A percentile compares a stretch with the other conserved stretches of the same genome.
Conservation (phyloP, 1,140 invertebrate genomes). For the Drosophila sproati region DNA sequence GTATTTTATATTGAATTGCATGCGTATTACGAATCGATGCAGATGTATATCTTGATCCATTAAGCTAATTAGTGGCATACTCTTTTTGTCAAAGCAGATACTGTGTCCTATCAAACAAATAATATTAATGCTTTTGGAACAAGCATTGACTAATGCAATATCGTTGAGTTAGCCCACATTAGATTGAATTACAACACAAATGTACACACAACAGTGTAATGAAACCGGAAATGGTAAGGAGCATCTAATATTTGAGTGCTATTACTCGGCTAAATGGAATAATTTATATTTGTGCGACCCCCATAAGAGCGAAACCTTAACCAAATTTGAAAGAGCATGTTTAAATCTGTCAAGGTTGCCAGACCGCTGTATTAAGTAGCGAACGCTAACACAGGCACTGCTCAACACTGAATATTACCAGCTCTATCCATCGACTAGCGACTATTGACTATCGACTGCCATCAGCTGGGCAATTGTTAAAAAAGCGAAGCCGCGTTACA, state of each 20-base stretch:
- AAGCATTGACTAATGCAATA: neutral
- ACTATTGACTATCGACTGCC: neutral
- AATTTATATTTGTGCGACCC: too few species aligned
- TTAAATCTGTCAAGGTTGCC: neutral
- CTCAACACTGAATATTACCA: slow-evolving; percentile 5
- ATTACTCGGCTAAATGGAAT: neutral
- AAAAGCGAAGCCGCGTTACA: slow-evolving; percentile 55
- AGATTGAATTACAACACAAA: neutral
- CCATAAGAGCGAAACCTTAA: neutral
- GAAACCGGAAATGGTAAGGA: neutral
- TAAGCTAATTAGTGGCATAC: too few species aligned
- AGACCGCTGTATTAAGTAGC: neutral
- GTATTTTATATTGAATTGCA: neutral
- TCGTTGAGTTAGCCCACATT: neutral
- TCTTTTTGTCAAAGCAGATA: too few species aligned
- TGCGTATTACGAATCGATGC: too few species aligned
- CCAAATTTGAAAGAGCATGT: slow-evolving; percentile 8
- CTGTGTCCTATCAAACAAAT: too few species aligned
- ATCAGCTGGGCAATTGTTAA: slow-evolving; percentile 36
- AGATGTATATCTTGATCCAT: too few species aligned
- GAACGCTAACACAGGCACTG: neutral
- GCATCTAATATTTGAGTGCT: too few species aligned
- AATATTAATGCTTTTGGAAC: neutral
- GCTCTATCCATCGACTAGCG: slow-evolving; percentile 1
- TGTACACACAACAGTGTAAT: neutral